Conservation (phyloP, 2,888 invertebrate genomes). For the Dione juno region DNA sequence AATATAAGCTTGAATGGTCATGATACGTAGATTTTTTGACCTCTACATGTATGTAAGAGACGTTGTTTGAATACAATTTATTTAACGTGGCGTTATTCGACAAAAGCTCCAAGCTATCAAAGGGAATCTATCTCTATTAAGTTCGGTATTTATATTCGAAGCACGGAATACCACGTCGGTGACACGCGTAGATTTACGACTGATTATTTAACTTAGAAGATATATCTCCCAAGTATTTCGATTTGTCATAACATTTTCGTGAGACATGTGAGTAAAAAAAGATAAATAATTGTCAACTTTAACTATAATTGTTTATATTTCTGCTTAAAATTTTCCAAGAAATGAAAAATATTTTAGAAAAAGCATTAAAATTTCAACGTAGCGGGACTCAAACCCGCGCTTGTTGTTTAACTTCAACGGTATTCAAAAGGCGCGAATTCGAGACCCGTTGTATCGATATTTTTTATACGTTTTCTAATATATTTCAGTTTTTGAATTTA, state of each 20-base stretch:
- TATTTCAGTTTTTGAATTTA: not conserved
- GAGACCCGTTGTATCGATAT: too few relatives aligned
- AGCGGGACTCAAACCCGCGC: too few relatives aligned
- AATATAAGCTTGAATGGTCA: not conserved
- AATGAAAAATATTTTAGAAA: too few relatives aligned
- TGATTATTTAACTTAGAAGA: slow-evolving; percentile 30
- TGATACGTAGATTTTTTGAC: slow-evolving; percentile 8
- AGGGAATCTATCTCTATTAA: slow-evolving; percentile 32
- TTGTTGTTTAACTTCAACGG: too few relatives aligned
- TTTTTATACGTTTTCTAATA: too few relatives aligned
- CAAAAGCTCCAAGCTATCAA: slow-evolving; percentile 37
- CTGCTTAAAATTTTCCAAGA: too few relatives aligned
- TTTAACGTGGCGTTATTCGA: slow-evolving; percentile 37
- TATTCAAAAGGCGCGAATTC: too few relatives aligned
- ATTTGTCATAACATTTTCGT: slow-evolving; percentile 8
- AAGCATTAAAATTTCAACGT: too few relatives aligned
- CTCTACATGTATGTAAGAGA: slow-evolving; percentile 23
- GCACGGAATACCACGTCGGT: slow-evolving; percentile 35
- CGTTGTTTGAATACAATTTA: slow-evolving; percentile 37
- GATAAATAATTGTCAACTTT: too few relatives aligned
- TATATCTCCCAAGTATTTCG: slow-evolving; percentile 21
- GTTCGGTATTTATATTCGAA: slow-evolving; percentile 37
- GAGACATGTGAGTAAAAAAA: too few relatives aligned
- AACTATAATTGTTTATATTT: too few relatives aligned
- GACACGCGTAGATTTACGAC: slow-evolving; percentile 34